Evolutionary conservation across 1,140 invertebrate genomes (phyloP).

Genomic region (Tetranychus cinnabarinus): DNA sequence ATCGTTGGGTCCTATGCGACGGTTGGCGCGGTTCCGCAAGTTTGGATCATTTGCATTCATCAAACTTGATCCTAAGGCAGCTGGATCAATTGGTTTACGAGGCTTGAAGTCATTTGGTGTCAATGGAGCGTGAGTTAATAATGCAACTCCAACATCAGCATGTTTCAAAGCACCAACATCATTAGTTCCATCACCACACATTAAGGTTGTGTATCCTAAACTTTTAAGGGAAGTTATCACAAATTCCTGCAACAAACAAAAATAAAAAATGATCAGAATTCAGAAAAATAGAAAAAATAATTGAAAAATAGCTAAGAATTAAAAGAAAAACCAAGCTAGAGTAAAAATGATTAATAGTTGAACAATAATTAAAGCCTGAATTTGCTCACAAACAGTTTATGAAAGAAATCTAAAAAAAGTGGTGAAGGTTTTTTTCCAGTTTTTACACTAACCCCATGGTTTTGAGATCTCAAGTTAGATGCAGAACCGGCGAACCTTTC

Average conservation of each 20-base stretch:
- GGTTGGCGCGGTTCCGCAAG: neutral
- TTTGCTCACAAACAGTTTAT: no score
- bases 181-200: constrained; percentile 99
- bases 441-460: no score
- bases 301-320: constrained; percentile 1
- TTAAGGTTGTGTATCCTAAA: constrained; percentile 68
- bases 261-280: constrained; percentile 3
- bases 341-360: no score
- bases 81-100: neutral
- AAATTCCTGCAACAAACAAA: constrained; percentile 35
- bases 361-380: no score
- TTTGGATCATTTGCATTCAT: neutral
- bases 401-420: no score
- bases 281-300: neutral
- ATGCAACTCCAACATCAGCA: constrained; percentile 55
- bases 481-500: no score
- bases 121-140: constrained; percentile 2
- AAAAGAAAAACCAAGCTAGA: neutral
- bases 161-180: constrained; percentile 99
- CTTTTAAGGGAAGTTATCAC: constrained; percentile 69
- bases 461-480: no score
- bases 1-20: neutral
- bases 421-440: no score
- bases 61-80: neutral
- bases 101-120: neutral